Base-by-base conservation (phyloP, 2,888 invertebrate species). In the Barypeithes pellucidus region DNA sequence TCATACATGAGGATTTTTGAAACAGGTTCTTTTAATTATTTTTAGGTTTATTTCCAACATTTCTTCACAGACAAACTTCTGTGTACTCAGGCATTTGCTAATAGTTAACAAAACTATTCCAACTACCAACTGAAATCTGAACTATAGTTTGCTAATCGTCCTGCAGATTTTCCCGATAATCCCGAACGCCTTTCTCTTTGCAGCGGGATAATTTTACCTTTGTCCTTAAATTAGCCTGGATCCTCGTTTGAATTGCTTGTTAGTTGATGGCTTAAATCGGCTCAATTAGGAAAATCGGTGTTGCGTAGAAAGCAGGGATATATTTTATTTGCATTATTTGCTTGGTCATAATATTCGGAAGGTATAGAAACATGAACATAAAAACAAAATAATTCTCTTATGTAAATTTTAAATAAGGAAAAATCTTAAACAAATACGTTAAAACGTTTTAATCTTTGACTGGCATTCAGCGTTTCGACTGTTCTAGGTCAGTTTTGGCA, bases 191-290 rank as follows among this genome's bases (percentile, higher is more conserved):
- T 61, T 22, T 20, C 43, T 62, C 62, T 62, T 41, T 16, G 24
- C 14, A 11, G n/a, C 33, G 29, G 45, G 45, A 62, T 45, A 45
- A 45, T 62, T 62, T 47, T 29, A 45, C 62, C 62, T 62, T 62
- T 62, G 62, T 47, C 47, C 45, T 47, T 7, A 29, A 47, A 62
- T 62, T 62, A 47, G 47, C 11, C 33, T 33, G 47, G 45, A 29
- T 54, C 29, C 29, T 29, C 14, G 29, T 54, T 52, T 54, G 29
- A 54, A 24, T 14, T 29, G 22, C 22, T 12, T 50, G 50, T 24
- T n/a, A 24, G 50, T 16, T 50, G 45, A 45, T 45, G 20, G 22
- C 11, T 20, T 47, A 20, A 63, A 29, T 61, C 52, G 22, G 33
- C 1, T 2, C 16, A 8, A 39, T 39, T 16, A 43, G 7, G 43